Conservation (phyloP, 1,140 invertebrate species). For the Dinothrombium tinctorium region DNA sequence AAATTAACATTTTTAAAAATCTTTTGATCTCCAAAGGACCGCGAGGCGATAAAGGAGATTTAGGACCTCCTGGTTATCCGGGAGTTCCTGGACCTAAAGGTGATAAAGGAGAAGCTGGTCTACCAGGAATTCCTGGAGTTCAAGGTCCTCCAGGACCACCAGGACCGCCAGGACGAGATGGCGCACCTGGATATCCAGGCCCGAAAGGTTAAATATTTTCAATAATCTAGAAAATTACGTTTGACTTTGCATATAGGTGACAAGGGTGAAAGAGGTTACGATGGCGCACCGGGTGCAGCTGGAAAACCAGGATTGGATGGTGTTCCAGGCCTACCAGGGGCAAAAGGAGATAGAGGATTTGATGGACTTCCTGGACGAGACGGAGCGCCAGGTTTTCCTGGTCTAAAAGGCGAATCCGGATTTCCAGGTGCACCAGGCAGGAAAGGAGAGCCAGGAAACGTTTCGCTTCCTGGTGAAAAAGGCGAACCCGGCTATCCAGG, state of each 20-base stretch:
- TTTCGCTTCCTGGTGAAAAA: slow-evolving; percentile 26
- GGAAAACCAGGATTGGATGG: slow-evolving; percentile 6
- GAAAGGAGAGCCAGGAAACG: slow-evolving; percentile 11
- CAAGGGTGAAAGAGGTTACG: slow-evolving; percentile 33
- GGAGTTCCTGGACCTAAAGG: slow-evolving; percentile 5
- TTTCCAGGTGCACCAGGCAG: slow-evolving; percentile 22
- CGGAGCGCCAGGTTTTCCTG: slow-evolving; percentile 20
- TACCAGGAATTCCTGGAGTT: slow-evolving; percentile 2
- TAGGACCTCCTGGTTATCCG: slow-evolving; percentile 22
- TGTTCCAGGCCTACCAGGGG: slow-evolving; percentile 22
- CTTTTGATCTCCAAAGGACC: no score
- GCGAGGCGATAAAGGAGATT: no score
- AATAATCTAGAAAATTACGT: no score
- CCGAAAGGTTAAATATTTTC: no score
- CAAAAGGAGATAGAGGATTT: slow-evolving; percentile 15
- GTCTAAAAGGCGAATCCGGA: background rate
- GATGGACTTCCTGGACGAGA: slow-evolving; percentile 27
- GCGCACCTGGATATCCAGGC: no score
- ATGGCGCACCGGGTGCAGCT: slow-evolving; percentile 14
- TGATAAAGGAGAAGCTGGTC: slow-evolving; percentile 3
- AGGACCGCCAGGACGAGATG: background rate
- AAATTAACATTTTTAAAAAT: no score
- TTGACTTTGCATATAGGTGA: slow-evolving; percentile 39
- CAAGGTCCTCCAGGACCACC: background rate
- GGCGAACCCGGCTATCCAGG: slow-evolving; percentile 44